Percentiles rank a stretch among this genome's conserved stretches.
Evolutionary conservation across 1,140 invertebrate species (phyloP).

Genomic region (Oryctes rhinoceros): DNA sequence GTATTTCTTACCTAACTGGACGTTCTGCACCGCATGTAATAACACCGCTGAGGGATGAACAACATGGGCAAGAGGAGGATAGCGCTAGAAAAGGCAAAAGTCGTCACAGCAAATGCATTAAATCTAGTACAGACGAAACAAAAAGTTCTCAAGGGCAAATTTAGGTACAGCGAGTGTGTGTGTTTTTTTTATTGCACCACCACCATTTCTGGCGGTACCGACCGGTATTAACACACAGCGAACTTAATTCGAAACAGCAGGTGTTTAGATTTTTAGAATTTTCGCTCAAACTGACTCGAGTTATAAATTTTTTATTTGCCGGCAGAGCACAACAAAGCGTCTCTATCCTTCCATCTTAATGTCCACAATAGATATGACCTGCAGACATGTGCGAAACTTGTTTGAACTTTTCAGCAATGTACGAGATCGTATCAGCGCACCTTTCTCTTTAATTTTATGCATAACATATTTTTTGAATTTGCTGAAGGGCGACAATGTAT

Average conservation of each 20-base stretch:
- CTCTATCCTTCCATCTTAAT: neutral
- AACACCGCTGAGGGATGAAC: constrained; percentile 2
- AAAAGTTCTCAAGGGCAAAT: constrained; percentile 42
- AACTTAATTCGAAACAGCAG: constrained; percentile 41
- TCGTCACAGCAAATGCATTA: constrained; percentile 41
- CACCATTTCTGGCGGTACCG: constrained; percentile 32
- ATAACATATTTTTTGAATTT: too few relatives aligned
- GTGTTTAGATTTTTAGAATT: constrained; percentile 40
- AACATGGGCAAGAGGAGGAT: neutral
- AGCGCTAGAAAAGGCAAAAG: constrained; percentile 23
- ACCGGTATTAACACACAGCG: constrained; percentile 25
- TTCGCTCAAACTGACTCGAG: constrained; percentile 32
- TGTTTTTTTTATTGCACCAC: constrained; percentile 37
- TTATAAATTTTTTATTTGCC: constrained; percentile 37
- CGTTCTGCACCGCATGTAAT: constrained; percentile 25
- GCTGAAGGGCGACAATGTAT: too few relatives aligned
- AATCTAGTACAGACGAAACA: constrained; percentile 43
- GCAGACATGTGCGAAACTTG: neutral
- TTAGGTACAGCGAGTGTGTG: constrained; percentile 40
- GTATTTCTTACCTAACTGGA: constrained; percentile 23
- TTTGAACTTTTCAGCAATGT: neutral
- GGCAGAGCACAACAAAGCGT: constrained; percentile 11
- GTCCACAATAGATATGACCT: constrained; percentile 3
- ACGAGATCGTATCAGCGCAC: neutral
- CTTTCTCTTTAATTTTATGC: neutral